These are phyloP conservation scores for Anisognathus igniventris DNA, from an alignment of 2,797 vertebrate genomes.

Conservation along the genomic window DNA sequence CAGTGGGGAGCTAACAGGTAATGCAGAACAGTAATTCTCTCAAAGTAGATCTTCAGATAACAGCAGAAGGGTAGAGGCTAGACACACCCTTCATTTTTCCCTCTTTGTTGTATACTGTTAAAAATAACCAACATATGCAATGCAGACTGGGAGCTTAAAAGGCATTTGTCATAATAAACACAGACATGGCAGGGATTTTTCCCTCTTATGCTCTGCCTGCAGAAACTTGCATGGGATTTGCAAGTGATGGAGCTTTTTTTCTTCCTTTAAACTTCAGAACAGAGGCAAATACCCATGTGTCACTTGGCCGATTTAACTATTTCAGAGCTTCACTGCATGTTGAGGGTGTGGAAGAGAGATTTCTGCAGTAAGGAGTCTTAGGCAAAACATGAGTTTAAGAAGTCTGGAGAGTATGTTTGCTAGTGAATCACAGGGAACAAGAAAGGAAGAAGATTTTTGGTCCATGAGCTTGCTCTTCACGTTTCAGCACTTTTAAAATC, in stretches of 20 bases:
- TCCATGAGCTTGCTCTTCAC: not conserved
- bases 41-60: slow-evolving; percentile 76
- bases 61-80: slow-evolving; percentile 44
- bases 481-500: not conserved
- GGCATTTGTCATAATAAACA: slow-evolving; percentile 75
- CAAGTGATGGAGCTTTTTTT: not conserved
- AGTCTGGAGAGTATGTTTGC: not conserved
- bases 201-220: slow-evolving; percentile 71
- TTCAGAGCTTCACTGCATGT: not conserved
- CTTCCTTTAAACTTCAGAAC: not conserved
- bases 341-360: not conserved
- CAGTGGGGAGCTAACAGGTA: slow-evolving; percentile 70
- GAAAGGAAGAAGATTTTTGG: not conserved
- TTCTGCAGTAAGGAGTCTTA: not conserved
- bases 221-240: slow-evolving; percentile 76
- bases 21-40: slow-evolving; percentile 72
- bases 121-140: slow-evolving; percentile 75
- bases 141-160: slow-evolving; percentile 65
- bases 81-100: slow-evolving; percentile 70
- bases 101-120: slow-evolving; percentile 61
- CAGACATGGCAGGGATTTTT: slow-evolving; percentile 78
- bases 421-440: not conserved
- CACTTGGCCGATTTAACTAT: not conserved
- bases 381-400: not conserved
- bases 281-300: not conserved